Conservation (phyloP, 1,140 invertebrate genomes). For the Calephelis nemesis region DNA sequence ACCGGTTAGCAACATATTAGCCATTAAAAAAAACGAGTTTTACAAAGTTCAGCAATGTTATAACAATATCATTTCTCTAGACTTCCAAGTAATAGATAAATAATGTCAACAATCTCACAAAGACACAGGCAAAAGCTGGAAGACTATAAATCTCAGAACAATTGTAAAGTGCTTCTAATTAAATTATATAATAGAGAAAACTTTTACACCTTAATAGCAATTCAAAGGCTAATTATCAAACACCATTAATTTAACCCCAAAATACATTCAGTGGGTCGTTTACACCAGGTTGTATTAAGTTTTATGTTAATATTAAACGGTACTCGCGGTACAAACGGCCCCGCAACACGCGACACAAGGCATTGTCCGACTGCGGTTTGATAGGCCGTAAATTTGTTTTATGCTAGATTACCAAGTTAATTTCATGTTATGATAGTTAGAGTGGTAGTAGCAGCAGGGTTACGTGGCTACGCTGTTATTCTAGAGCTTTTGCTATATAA, state of each 20-base stretch:
- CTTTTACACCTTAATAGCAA: not conserved
- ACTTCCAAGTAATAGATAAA: too few species aligned
- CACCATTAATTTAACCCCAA: constrained; percentile 16
- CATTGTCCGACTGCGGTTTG: constrained; percentile 23
- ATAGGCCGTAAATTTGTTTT: constrained; percentile 30
- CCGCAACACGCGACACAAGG: constrained; percentile 20
- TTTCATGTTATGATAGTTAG: constrained; percentile 28
- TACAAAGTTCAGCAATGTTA: too few species aligned
- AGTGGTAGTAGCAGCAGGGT: not conserved
- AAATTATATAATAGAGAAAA: constrained; percentile 1
- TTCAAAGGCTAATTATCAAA: constrained; percentile 9
- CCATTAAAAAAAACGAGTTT: too few species aligned
- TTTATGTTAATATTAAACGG: constrained; percentile 29
- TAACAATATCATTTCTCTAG: too few species aligned
- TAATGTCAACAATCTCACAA: too few species aligned
- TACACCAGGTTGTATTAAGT: constrained; percentile 21
- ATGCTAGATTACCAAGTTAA: constrained; percentile 31
- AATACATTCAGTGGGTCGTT: constrained; percentile 23
- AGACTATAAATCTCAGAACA: too few species aligned
- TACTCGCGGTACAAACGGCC: constrained; percentile 19
- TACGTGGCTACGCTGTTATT: not conserved
- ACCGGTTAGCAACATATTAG: too few species aligned
- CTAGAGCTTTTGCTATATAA: not conserved
- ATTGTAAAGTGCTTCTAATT: too few species aligned
- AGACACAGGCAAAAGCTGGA: too few species aligned